Conservation (phyloP, 2,113 vertebrate species). For the Microtus oregoni region DNA sequence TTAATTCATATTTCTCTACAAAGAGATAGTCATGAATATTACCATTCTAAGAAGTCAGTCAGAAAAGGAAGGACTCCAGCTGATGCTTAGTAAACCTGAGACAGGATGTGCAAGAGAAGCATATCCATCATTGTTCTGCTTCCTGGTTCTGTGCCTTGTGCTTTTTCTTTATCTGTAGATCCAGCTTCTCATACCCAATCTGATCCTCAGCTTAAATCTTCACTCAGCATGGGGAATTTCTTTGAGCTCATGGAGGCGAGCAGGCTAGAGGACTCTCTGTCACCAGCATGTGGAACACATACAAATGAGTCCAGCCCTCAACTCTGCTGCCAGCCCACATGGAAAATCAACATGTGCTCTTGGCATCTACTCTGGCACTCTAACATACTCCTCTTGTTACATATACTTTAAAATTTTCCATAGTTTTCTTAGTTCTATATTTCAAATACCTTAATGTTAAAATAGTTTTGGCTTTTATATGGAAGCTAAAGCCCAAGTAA, state of each 20-base stretch:
- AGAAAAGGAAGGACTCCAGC: neutral
- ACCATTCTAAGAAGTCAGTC: neutral
- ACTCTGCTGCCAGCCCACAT: constrained; percentile 20
- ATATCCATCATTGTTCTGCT: neutral
- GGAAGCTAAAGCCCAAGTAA: neutral
- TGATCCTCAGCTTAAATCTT: neutral
- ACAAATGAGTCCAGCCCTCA: neutral
- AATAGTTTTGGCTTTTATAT: neutral
- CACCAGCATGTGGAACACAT: neutral
- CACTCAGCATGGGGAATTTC: neutral
- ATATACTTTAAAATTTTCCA: constrained; percentile 1
- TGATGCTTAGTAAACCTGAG: neutral
- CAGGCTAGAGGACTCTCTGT: neutral
- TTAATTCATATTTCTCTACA: neutral
- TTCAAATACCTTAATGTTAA: constrained; percentile 24
- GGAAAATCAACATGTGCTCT: constrained; percentile 43
- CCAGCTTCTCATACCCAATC: neutral
- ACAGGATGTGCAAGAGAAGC: neutral
- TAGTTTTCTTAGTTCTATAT: constrained; percentile 29
- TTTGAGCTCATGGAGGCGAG: neutral
- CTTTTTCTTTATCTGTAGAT: neutral
- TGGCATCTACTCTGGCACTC: constrained; percentile 6
- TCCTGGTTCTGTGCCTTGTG: neutral
- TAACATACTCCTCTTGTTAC: constrained; percentile 30
- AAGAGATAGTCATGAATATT: neutral